Evolutionary conservation across 1,140 invertebrate genomes (phyloP).

Genomic region (Diplogasteroides magnus): DNA sequence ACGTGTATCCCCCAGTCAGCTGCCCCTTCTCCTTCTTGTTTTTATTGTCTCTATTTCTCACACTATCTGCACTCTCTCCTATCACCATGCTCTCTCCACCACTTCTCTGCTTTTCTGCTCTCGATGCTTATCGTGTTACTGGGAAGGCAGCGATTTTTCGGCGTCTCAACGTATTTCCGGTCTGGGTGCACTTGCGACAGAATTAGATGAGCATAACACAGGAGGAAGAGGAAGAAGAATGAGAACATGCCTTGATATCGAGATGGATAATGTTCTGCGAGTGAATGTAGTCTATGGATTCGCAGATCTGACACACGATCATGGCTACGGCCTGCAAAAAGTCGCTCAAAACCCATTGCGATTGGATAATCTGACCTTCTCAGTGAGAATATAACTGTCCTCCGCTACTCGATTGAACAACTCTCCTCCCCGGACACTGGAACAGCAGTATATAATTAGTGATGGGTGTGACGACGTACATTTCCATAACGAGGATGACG

Average conservation of each 20-base stretch:
- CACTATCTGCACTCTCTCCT: slow-evolving; percentile 4
- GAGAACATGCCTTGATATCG: slow-evolving; percentile 59
- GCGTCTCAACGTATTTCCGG: slow-evolving; percentile 5
- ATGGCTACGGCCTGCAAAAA: slow-evolving; percentile 58
- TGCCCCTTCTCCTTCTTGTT: too few species aligned
- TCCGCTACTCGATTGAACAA: slow-evolving; percentile 62
- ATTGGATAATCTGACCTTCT: slow-evolving; percentile 34
- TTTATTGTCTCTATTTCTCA: slow-evolving; percentile 5
- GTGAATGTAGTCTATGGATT: slow-evolving; percentile 62
- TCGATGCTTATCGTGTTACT: slow-evolving; percentile 6
- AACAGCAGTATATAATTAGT: too few species aligned
- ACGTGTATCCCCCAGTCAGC: too few species aligned
- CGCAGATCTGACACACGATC: slow-evolving; percentile 61
- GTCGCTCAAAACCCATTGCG: too few species aligned
- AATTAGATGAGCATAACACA: too few species aligned
- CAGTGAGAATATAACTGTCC: slow-evolving; percentile 61
- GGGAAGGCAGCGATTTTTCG: slow-evolving; percentile 8
- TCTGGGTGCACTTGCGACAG: too few species aligned
- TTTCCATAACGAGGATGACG: slow-evolving; percentile 62
- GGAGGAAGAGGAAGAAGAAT: not conserved
- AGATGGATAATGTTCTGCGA: slow-evolving; percentile 61
- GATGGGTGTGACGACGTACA: slow-evolving; percentile 71
- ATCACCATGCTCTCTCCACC: not conserved
- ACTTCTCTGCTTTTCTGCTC: slow-evolving; percentile 2
- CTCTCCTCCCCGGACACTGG: slow-evolving; percentile 59